Evolutionary conservation across 2,888 invertebrate genomes (phyloP), one percentile per base, ranked within the genome.

Genomic region (Drosophila anceps): DNA sequence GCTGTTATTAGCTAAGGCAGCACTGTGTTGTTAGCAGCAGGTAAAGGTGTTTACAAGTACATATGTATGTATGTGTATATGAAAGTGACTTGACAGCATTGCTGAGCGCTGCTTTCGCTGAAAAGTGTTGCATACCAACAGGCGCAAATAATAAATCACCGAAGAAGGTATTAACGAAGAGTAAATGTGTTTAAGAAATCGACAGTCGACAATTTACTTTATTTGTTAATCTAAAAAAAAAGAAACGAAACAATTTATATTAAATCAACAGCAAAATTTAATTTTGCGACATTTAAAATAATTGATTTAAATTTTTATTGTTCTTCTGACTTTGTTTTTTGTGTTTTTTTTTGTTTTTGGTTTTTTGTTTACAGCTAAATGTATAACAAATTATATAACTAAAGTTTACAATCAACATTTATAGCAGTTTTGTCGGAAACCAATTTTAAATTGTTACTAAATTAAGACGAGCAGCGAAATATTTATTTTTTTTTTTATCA

Each of bases 381-480:
- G 61, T 65, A 66, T 61, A 73, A 68, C 73, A 77, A 81, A 70
- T 81, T 68, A 76, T 64, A 44, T 48, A 77, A 61, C 69, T 70
- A 68, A 66, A 68, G 53, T 69, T 58, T 44, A 67, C 44, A 71
- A 73, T 68, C 6, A 66, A 74, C 74, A 79, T 68, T 65, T 18
- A 70, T 58, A 67, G 61, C 61, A 48, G 13, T 48, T 55, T 27
- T 50, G 51, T 51, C 41, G 57, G 70, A 75, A 70, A 80, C 67
- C 67, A 70, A 75, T 62, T 41, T 55, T 37, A 54, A 60, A 63
- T 44, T 59, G 37, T 51, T 41, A 66, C 63, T 76, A 68, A 57
- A 58, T 78, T 66, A 54, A 53, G 63, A 72, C 71, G 76, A 80
- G 78, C 76, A 62, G 80, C 58, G 59, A 61, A 24, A 35, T 15